These are phyloP conservation scores for Aulostomus chinensis DNA, from an alignment of 2,797 vertebrate genomes.

Conservation along the genomic window DNA sequence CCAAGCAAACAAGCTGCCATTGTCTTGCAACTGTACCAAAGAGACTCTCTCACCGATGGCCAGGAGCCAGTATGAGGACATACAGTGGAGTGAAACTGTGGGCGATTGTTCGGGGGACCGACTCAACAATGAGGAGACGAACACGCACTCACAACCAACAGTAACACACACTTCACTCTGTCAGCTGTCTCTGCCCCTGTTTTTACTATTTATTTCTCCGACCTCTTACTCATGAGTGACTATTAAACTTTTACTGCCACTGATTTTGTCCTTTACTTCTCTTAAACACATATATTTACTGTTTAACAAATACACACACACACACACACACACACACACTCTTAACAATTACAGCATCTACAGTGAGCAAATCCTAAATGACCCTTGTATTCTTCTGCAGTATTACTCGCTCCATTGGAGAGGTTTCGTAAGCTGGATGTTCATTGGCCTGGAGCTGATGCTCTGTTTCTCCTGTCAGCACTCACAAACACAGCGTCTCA, in stretches of 20 bases:
- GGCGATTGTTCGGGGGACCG: slow-evolving; percentile 59
- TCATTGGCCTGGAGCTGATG: slow-evolving; percentile 22
- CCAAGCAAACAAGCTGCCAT: slow-evolving; percentile 63
- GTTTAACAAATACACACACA: not conserved
- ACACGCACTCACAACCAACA: too few species aligned
- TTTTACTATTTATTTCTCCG: too few species aligned
- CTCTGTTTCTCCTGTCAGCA: slow-evolving; percentile 1
- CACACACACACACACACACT: slow-evolving; percentile 16
- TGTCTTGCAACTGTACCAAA: slow-evolving; percentile 49
- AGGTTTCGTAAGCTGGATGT: slow-evolving; percentile 45
- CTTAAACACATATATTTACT: not conserved
- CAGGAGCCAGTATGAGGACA: slow-evolving; percentile 44
- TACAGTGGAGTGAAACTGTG: slow-evolving; percentile 62
- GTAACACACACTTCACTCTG: too few species aligned
- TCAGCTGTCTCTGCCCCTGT: too few species aligned
- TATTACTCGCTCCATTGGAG: slow-evolving; percentile 38
- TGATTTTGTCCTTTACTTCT: not conserved
- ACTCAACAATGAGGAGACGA: slow-evolving; percentile 31
- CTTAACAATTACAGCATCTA: not conserved
- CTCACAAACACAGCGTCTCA: not conserved
- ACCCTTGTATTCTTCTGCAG: slow-evolving; percentile 34
- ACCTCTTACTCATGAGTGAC: too few species aligned
- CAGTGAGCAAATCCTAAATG: slow-evolving; percentile 29
- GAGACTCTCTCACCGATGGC: slow-evolving; percentile 18
- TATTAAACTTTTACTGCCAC: not conserved